phyloP scores from a whole-genome alignment of 2,797 vertebrate species.

The Salmo trutta region DNA sequence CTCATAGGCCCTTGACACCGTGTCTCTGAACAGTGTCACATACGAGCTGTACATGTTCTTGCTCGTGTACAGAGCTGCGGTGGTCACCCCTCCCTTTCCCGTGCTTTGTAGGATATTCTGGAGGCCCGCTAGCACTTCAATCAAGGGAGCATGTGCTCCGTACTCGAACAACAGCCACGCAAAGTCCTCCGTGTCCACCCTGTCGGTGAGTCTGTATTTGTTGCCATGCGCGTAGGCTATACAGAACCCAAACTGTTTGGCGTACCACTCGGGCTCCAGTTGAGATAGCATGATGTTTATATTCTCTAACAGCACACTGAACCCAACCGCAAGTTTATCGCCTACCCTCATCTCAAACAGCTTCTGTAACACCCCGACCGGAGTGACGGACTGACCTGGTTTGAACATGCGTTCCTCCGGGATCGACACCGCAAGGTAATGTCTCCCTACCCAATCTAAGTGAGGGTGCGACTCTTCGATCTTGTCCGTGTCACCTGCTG shows the following conservation, averaged over 20 bases:
- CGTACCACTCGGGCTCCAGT: slow-evolving; percentile 22
- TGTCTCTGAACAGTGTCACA: slow-evolving; percentile 15
- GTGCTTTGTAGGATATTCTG: neutral
- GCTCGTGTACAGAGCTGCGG: neutral
- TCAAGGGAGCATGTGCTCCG: neutral
- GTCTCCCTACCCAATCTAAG: slow-evolving; percentile 15
- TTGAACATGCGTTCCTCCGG: slow-evolving; percentile 17
- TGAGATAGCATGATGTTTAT: slow-evolving; percentile 11
- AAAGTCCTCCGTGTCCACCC: slow-evolving; percentile 6
- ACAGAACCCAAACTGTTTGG: slow-evolving; percentile 4
- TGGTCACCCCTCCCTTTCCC: neutral
- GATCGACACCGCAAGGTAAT: neutral
- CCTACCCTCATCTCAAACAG: slow-evolving; percentile 3
- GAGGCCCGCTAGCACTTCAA: slow-evolving; percentile 8
- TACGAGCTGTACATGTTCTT: neutral
- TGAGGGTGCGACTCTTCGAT: neutral
- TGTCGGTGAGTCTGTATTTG: neutral
- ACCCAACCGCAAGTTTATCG: neutral
- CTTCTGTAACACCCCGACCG: slow-evolving; percentile 19
- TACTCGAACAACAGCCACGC: slow-evolving; percentile 35
- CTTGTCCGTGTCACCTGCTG: neutral
- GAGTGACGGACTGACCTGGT: slow-evolving; percentile 16
- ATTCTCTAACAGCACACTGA: slow-evolving; percentile 23
- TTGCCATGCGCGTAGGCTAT: neutral
- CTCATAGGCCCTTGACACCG: neutral